Base-by-base conservation (phyloP, 2,113 vertebrate species). In the Limanda limanda region DNA sequence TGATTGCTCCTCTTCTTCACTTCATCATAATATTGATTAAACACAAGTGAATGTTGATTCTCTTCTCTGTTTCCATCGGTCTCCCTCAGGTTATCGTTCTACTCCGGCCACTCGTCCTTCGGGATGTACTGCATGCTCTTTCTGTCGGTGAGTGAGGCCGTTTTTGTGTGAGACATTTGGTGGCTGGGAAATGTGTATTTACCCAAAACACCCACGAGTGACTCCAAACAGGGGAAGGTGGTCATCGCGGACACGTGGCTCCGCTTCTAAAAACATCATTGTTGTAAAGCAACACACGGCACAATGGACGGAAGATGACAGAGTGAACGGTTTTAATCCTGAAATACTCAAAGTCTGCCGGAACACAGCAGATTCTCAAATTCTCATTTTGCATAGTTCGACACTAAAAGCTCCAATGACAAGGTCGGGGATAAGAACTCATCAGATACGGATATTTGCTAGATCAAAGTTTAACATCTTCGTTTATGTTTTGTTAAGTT, bases 111-210 rank as follows among this genome's bases (percentile, higher is more conserved):
- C 89, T 97, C 98, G 0, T 98, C 98, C 66, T 99, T 99, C 0
- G 96, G 96, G 74, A 99, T 99, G 97, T 99, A 99, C 93, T 97
- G 96, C 91, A 98, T 98, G 97, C 87, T 97, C 83, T 99, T 98
- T 89, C 92, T 99, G 82, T 96, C 95, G 80, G 98, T 99, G 85
- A 97, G 96, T 95, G 55, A 4, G 12, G 7, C 6, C 11, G 0
- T 5, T 6, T 0, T 59, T 3, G 18, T 20, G 12, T 64, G 71
- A 68, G 57, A 78, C 52, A 10, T 10, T 42, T 14, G 1, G 17
- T 58, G 25, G 4, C 8, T 45, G 3, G 71, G 31, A 69, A 70
- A 52, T 13, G 52, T 27, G 20, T 77, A 66, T 82, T 88, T 76
- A 71, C 58, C 69, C 48, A 76, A 83, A 66, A 86, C 71, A 42